Base-by-base conservation (phyloP, 2,113 vertebrate species). In the Macquaria ambigua region DNA sequence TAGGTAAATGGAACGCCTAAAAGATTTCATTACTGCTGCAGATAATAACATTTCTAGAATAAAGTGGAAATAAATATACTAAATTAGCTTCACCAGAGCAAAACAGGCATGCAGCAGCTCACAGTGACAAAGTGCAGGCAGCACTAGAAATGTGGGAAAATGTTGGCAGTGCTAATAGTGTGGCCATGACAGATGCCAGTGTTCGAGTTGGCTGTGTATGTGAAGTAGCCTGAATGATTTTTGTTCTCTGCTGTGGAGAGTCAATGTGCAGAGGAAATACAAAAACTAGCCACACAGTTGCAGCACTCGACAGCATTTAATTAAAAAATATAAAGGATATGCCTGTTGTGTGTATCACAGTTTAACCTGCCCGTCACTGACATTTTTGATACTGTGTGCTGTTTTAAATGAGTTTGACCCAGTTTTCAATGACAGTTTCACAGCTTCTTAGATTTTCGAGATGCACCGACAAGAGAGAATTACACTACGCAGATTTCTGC, bases 401-500 rank as follows among this genome's bases (percentile, higher is more conserved):
- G 39, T 61, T 84, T 77, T 61, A 91, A 91, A 93, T 82, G 71
- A 88, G 86, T 90, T 87, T 88, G 92, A 92, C 90, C 93, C 74
- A 92, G 72, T 94, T 94, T 88, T 85, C 69, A 70, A 82, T 87
- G 81, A 89, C 90, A 82, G 41, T 76, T 90, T 89, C 84, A 74
- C 80, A 75, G 84, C 74, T 82, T 76, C 77, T 85, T 74, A 67
- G 84, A 81, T 83, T 90, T 85, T 77, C 31, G 74, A 87, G 62
- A 72, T 80, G 23, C 31, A 77, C 76, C 41, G 86, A 88, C 78
- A 74, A 88, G 78, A 78, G 81, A 80, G 85, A 89, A 87, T 86
- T 84, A 82, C 85, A 74, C 76, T 63, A 50, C 81, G 71, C 46
- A 50, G 16, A 85, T 88, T 87, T 82, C 87, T 89, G 86, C 83